These are phyloP conservation scores for Cyprinodon brontotheroides DNA, from an alignment of 2,113 vertebrate genomes.

Conservation along the genomic window DNA sequence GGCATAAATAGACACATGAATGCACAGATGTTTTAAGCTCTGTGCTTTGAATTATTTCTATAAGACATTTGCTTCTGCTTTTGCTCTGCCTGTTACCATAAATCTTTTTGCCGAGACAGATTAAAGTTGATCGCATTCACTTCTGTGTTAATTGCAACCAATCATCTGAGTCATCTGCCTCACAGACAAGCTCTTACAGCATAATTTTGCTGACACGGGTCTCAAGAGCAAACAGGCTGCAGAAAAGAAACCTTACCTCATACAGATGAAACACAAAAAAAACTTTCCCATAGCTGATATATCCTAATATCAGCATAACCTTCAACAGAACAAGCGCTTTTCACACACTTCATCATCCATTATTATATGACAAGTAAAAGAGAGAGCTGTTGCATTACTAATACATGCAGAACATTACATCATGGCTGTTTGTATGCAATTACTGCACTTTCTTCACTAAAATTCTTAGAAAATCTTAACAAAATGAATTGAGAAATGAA, in stretches of 20 bases:
- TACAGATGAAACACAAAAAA: neutral
- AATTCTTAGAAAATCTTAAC: constrained; percentile 10
- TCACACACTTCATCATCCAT: constrained; percentile 6
- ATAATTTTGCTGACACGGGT: constrained; percentile 38
- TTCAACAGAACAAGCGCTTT: constrained; percentile 1
- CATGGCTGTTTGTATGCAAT: constrained; percentile 18
- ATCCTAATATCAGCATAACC: constrained; percentile 8
- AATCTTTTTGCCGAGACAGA: constrained; percentile 34
- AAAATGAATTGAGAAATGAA: constrained; percentile 4
- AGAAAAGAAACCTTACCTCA: neutral
- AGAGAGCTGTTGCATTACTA: constrained; percentile 7
- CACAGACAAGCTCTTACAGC: constrained; percentile 22
- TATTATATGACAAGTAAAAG: neutral
- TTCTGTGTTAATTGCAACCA: constrained; percentile 26
- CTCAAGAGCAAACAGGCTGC: neutral
- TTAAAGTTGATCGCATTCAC: constrained; percentile 20
- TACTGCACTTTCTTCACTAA: constrained; percentile 19
- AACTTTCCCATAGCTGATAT: constrained; percentile 7
- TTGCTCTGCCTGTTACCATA: constrained; percentile 1
- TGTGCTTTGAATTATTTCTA: neutral
- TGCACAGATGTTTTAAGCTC: neutral
- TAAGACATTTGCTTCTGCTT: constrained; percentile 20
- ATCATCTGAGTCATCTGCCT: constrained; percentile 30
- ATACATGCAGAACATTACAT: neutral
- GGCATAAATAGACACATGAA: constrained; percentile 8